Base-by-base conservation (phyloP, 64 coral and sea anemone species). In the Montipora efflorescens region DNA sequence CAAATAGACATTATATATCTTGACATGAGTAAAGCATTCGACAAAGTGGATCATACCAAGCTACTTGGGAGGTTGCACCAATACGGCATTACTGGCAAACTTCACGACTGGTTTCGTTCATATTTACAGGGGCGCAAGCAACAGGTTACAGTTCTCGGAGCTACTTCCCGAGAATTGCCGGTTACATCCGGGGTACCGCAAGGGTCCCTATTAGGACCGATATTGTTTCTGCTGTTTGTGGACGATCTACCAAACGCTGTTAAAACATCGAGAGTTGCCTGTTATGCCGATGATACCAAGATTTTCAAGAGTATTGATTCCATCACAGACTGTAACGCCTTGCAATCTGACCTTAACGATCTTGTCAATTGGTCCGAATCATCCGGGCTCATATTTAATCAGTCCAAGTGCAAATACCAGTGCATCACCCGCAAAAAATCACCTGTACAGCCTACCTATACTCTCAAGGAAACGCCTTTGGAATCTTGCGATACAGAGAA, bases 181-280 rank as follows among this genome's bases (percentile, higher is more conserved):
- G 90, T 92, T 21, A 92, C 90, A 55, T 93, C 91, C 58, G 91
- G 91, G 43, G 91, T 93, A 52, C 79, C 90, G 47, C 90, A 91
- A 69, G 90, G 89, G 14, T 59, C 47, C 46, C 20, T 81, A 21
- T 46, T 91, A 59, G 89, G 89, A 21, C 89, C 89, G 43, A 13
- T 82, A 22, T 46, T 78, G 48, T 78, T 78, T 8, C 48, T 78
- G 76, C 1, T 78, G 8, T 90, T 77, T 77, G 46, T 50, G 14
- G 77, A 90, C 79, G 88, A 90, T 75, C 49, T 90, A 0, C 88
- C 74, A 15, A 75, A 90, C 57, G 73, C 68, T 49, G 77, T 80
- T 19, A 66, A 66, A 13, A 79, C 79, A 76, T 91, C 25, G 25
- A 66, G 62, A 66, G 62, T 66, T 66, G 62, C 62, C 62, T 66